Percentiles rank a stretch among this genome's conserved stretches.
Evolutionary conservation across 2,888 invertebrate genomes (phyloP).

Genomic region (Habrosyne pyritoides): DNA sequence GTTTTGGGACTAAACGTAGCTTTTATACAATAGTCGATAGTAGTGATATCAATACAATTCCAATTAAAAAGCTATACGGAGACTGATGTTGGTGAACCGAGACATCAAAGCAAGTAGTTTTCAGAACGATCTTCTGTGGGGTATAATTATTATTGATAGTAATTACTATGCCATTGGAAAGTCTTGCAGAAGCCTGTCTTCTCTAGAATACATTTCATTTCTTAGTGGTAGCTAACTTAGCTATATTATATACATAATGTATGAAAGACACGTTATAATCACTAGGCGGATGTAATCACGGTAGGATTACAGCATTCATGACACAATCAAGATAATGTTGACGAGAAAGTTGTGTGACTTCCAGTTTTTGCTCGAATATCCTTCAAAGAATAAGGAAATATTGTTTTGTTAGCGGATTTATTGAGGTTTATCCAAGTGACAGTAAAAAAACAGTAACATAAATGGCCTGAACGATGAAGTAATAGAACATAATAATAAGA

Average conservation of each 20-base stretch:
- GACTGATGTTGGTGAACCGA: background rate
- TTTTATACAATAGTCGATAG: background rate
- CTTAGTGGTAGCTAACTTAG: background rate
- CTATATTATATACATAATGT: background rate
- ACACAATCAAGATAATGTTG: background rate
- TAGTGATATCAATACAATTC: background rate
- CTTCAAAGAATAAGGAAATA: background rate
- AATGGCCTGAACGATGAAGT: too few relatives aligned
- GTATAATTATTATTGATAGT: background rate
- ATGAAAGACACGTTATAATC: slow-evolving; percentile 20
- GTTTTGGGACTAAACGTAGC: background rate
- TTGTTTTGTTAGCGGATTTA: too few relatives aligned
- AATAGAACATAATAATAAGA: too few relatives aligned
- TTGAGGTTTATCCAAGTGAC: too few relatives aligned
- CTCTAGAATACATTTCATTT: background rate
- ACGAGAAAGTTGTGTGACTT: background rate
- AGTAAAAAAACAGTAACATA: too few relatives aligned
- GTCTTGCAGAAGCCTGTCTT: background rate
- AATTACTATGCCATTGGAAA: slow-evolving; percentile 4
- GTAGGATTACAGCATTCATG: slow-evolving; percentile 13
- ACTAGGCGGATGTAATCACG: slow-evolving; percentile 17
- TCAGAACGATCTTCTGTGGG: background rate
- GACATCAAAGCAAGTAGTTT: slow-evolving; percentile 1
- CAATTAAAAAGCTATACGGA: background rate
- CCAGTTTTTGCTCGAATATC: background rate